Percentiles rank a stretch among this genome's conserved stretches.
phyloP scores from a whole-genome alignment of 2,888 invertebrate species.

The Aleiodes alternator region DNA sequence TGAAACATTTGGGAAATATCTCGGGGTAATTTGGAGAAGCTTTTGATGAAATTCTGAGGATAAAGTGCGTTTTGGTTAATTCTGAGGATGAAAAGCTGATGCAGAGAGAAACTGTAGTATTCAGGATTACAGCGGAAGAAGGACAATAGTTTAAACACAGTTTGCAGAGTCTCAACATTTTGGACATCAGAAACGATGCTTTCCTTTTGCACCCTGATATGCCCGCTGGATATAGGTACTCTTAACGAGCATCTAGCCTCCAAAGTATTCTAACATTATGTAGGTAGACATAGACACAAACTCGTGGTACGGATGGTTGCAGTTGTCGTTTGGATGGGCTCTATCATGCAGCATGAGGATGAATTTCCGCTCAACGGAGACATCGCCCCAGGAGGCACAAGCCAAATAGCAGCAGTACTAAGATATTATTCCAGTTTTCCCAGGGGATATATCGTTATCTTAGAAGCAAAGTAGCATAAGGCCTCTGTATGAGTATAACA shows the following conservation, averaged over 20 bases:
- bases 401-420: slow-evolving; percentile 27
- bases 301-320: too few relatives aligned
- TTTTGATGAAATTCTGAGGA: neutral
- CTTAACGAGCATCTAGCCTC: slow-evolving; percentile 52
- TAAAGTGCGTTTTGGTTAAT: neutral
- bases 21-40: too few relatives aligned
- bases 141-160: neutral
- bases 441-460: slow-evolving; percentile 30
- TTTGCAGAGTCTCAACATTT: slow-evolving; percentile 22
- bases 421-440: slow-evolving; percentile 31
- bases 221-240: slow-evolving; percentile 53
- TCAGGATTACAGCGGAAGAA: too few relatives aligned
- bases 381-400: slow-evolving; percentile 47
- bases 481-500: too few relatives aligned
- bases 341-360: slow-evolving; percentile 30
- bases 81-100: neutral
- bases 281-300: neutral
- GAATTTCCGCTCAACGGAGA: slow-evolving; percentile 52
- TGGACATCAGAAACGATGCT: slow-evolving; percentile 47
- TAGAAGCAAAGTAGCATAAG: too few relatives aligned
- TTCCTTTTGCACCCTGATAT: slow-evolving; percentile 47
- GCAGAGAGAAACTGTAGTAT: too few relatives aligned
- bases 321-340: slow-evolving; percentile 26
- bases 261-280: slow-evolving; percentile 42
- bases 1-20: too few relatives aligned